phyloP scores from a whole-genome alignment of 2,888 invertebrate genomes.

The Hypercompe scribonia region DNA sequence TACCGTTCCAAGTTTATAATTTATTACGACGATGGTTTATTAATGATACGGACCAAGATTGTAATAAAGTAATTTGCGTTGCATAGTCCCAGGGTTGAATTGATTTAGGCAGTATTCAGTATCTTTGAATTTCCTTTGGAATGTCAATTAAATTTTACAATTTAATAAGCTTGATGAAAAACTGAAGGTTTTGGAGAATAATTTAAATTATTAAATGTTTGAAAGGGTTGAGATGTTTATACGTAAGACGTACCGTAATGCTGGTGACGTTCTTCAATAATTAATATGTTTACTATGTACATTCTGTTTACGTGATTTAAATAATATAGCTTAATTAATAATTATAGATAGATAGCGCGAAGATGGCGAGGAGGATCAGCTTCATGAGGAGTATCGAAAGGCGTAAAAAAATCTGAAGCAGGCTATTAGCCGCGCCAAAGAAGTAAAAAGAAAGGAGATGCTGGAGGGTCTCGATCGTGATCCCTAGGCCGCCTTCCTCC shows the following conservation, averaged over 20 bases:
- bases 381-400: no score
- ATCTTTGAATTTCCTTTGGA: constrained; percentile 21
- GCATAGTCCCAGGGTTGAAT: constrained; percentile 24
- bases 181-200: not conserved
- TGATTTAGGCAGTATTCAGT: constrained; percentile 26
- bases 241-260: not conserved
- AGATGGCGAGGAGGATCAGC: no score
- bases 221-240: not conserved
- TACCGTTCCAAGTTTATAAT: constrained; percentile 17
- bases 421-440: no score
- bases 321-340: no score
- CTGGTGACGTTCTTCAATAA: not conserved
- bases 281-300: not conserved
- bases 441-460: no score
- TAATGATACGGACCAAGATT: constrained; percentile 12
- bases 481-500: no score
- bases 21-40: constrained; percentile 18
- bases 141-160: constrained; percentile 18
- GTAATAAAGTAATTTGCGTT: constrained; percentile 23
- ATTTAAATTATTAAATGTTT: not conserved
- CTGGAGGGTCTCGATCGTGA: no score
- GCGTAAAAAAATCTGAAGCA: no score
- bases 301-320: no score
- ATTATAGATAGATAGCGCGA: no score
- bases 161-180: constrained; percentile 1